Percentiles rank a stretch among this genome's conserved stretches.
These are phyloP conservation scores for Oryzias celebensis DNA, from an alignment of 2,113 vertebrate genomes.

Conservation along the genomic window DNA sequence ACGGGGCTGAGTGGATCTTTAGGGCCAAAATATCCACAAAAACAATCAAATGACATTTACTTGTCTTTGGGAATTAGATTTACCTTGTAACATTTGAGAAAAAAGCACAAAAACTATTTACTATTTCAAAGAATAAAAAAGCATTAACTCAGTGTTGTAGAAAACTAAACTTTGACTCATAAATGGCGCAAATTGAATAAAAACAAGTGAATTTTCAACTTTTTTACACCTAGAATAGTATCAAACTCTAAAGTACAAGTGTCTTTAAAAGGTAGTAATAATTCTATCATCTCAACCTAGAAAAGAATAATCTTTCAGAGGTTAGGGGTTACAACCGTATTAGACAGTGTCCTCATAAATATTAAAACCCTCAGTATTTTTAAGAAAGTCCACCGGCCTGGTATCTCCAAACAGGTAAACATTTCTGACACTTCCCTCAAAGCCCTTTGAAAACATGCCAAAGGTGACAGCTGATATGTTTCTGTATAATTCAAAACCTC, in stretches of 20 bases:
- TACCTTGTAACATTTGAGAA: no score
- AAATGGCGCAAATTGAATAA: no score
- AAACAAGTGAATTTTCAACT: background rate
- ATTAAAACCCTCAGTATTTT: constrained; percentile 83
- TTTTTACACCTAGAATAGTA: background rate
- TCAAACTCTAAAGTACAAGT: background rate
- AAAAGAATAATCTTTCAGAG: background rate
- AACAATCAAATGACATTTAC: no score
- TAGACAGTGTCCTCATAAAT: constrained; percentile 74
- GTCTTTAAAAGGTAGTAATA: background rate
- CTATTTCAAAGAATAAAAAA: no score
- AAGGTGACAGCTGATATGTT: constrained; percentile 73
- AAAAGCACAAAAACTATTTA: no score
- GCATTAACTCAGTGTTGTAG: no score
- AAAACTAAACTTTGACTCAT: no score
- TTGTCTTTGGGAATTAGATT: no score
- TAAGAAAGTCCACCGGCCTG: constrained; percentile 73
- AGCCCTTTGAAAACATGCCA: constrained; percentile 80
- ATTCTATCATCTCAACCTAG: background rate
- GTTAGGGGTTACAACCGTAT: constrained; percentile 3
- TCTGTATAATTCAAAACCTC: constrained; percentile 83
- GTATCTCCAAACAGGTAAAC: constrained; percentile 81
- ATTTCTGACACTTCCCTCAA: constrained; percentile 84
- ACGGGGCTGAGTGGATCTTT: no score
- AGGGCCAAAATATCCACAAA: no score